Conservation (phyloP, 2,797 vertebrate genomes). For the Sarcoramphus papa region DNA sequence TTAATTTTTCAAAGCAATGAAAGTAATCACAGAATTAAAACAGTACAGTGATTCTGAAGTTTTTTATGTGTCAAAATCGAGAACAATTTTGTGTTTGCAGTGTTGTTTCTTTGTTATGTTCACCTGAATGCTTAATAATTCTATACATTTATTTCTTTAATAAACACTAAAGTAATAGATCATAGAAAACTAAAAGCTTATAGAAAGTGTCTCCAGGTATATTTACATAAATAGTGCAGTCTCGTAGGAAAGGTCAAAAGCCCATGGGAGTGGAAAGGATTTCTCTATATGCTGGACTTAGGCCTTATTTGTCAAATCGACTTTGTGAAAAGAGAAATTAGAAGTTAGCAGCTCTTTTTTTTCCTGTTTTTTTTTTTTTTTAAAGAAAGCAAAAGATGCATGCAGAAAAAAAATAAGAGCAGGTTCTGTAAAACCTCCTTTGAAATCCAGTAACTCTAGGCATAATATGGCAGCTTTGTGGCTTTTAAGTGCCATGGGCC, state of each 20-base stretch:
- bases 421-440: constrained; percentile 54
- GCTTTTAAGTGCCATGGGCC: constrained; percentile 5
- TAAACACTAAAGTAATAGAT: constrained; percentile 73
- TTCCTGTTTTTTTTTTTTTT: rapidly evolving
- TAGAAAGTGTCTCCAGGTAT: constrained; percentile 72
- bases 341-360: constrained; percentile 36
- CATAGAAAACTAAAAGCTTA: constrained; percentile 78
- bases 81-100: constrained; percentile 35
- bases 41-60: constrained; percentile 42
- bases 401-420: neutral
- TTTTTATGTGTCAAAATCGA: constrained; percentile 38
- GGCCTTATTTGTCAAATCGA: constrained; percentile 50
- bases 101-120: neutral
- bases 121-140: constrained; percentile 58
- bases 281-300: constrained; percentile 31
- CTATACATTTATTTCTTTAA: constrained; percentile 71
- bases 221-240: constrained; percentile 77
- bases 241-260: constrained; percentile 67
- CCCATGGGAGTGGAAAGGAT: constrained; percentile 55
- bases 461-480: neutral
- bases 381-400: neutral
- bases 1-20: constrained; percentile 61
- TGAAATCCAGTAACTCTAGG: constrained; percentile 52
- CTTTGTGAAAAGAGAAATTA: constrained; percentile 54
- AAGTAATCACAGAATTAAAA: constrained; percentile 58